A percentile compares a stretch with the other conserved stretches of the same genome.
Conservation (phyloP, 2,797 vertebrate genomes). For the Cyprinodon diabolis region DNA sequence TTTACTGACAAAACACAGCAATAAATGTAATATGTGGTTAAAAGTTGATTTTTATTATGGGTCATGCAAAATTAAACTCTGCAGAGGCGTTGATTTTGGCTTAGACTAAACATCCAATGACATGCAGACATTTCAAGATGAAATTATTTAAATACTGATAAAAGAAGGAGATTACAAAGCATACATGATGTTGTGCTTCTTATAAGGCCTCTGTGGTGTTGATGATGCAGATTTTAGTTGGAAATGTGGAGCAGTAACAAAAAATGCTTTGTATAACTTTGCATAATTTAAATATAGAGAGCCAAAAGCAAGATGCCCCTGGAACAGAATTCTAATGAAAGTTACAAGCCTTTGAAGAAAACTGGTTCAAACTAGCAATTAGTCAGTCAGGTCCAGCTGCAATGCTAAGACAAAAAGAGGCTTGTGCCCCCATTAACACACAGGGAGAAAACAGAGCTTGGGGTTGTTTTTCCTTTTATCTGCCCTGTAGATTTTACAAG, state of each 20-base stretch:
- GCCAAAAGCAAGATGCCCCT: slow-evolving; percentile 70
- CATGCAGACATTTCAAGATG: slow-evolving; percentile 45
- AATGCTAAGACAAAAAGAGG: slow-evolving; percentile 68
- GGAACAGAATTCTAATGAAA: slow-evolving; percentile 78
- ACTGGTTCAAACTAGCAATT: slow-evolving; percentile 81
- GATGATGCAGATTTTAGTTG: slow-evolving; percentile 42
- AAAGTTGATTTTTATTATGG: slow-evolving; percentile 44
- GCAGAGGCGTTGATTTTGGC: slow-evolving; percentile 31
- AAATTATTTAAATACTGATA: slow-evolving; percentile 49
- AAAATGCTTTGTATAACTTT: slow-evolving; percentile 78
- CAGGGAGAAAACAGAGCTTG: slow-evolving; percentile 64
- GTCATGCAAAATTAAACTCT: slow-evolving; percentile 28
- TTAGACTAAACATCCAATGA: slow-evolving; percentile 49
- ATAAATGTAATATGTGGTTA: slow-evolving; percentile 38
- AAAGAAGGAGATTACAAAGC: slow-evolving; percentile 44
- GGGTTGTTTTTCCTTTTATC: slow-evolving; percentile 63
- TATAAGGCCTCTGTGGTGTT: slow-evolving; percentile 56
- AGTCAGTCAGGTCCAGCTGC: slow-evolving; percentile 79
- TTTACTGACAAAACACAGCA: slow-evolving; percentile 54
- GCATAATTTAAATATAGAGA: slow-evolving; percentile 80
- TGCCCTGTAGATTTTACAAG: slow-evolving; percentile 59
- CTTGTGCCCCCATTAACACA: slow-evolving; percentile 68
- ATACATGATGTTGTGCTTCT: slow-evolving; percentile 47
- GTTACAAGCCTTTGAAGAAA: slow-evolving; percentile 76
- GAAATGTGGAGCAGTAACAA: slow-evolving; percentile 72